Conservation (phyloP, 2,888 invertebrate species). For the Ypsolopha sequella region DNA sequence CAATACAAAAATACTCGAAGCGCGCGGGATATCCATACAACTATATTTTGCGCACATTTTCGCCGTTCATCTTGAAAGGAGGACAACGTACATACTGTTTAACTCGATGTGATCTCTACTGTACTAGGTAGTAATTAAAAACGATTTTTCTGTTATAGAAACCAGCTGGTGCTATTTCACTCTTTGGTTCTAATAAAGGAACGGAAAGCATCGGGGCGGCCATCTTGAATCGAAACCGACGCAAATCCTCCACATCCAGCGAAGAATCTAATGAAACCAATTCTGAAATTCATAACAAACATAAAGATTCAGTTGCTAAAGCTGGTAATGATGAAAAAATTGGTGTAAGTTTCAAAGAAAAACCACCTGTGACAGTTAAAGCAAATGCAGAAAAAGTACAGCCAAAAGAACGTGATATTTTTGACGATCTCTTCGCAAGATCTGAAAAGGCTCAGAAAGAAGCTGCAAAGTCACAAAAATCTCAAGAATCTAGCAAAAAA, state of each 20-base stretch:
- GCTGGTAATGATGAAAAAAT: not conserved
- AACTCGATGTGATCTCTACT: too few species aligned
- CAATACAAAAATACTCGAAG: too few species aligned
- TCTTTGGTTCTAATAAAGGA: constrained; percentile 60
- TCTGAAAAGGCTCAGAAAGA: constrained; percentile 16
- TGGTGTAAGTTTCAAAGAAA: not conserved
- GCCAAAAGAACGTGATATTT: constrained; percentile 35
- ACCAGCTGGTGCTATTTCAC: constrained; percentile 71
- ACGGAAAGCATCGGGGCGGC: constrained; percentile 53
- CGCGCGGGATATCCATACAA: too few species aligned
- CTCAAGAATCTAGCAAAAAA: constrained; percentile 22
- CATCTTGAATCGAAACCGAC: constrained; percentile 40
- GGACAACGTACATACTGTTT: too few species aligned
- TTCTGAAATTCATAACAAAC: constrained; percentile 1
- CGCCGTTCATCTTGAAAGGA: too few species aligned
- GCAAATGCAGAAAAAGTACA: not conserved
- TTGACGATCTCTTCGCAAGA: constrained; percentile 48
- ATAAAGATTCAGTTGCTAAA: constrained; percentile 7
- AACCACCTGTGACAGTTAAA: constrained; percentile 7
- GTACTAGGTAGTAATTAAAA: too few species aligned
- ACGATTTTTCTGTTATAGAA: constrained; percentile 48
- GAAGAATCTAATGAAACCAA: constrained; percentile 25
- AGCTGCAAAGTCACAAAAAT: constrained; percentile 11
- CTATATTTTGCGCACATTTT: too few species aligned
- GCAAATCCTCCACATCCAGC: constrained; percentile 35